Evolutionary conservation across 92 coral and sea anemone species (phyloP), one percentile per base, ranked within the genome.

Genomic region (Chrysogorgia sp.): DNA sequence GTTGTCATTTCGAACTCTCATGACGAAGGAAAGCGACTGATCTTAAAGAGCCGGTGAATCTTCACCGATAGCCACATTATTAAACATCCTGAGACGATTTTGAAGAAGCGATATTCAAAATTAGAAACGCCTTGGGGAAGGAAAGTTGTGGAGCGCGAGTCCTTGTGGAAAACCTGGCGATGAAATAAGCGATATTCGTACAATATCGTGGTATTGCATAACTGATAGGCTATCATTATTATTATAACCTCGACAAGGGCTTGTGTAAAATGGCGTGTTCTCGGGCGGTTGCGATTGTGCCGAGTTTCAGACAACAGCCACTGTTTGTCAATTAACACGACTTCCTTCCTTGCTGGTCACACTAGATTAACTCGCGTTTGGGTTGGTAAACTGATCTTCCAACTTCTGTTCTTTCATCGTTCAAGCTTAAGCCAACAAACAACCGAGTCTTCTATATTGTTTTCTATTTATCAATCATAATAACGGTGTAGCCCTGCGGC

Each of bases 401-500:
- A 12, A 37, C 6, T 12, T 5, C 12, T 12, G 43, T 37, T 47
- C n/a, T 2, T 7, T 6, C 10, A 47, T 47, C 53, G n/a, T n/a
- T 2, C 53, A 47, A 47, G 17, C 7, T 7, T 47, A 47, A 47
- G 2, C 15, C 53, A 47, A 47, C n/a, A 47, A 47, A 2, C 2
- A 7, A n/a, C 10, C 53, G n/a, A 47, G 15, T 6, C 53, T 47
- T n/a, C 17, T 47, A 15, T 47, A 7, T 47, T 47, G 53, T 7
- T 37, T 47, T 47, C 76, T 49, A 23, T 24, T 10, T 7, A 19
- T 48, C 45, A 47, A 31, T 17, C 59, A 69, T 21, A 69, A 69
- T 60, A 69, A 58, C 9, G 23, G 28, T 49, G 76, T 49, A 47
- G 76, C 76, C 76, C 76, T 47, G 59, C 49, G 76, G 76, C 56